Base-by-base conservation (phyloP, 2,113 vertebrate species). In the Indicator maculatus region DNA sequence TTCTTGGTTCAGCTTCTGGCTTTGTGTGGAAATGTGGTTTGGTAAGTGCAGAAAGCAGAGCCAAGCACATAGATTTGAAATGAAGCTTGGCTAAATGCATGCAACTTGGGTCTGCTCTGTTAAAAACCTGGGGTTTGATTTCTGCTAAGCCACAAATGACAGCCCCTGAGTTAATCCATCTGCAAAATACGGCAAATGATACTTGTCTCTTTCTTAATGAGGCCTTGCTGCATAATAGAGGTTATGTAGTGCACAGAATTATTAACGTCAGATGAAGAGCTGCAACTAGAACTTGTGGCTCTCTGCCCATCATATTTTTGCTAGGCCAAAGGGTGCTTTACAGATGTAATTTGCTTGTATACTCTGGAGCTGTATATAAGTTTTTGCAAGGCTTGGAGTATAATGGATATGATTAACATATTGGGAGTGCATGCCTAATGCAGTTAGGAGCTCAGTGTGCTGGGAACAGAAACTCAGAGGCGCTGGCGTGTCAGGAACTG, bases 141-240 rank as follows among this genome's bases (percentile, higher is more conserved):
- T 60, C 71, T 90, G n/a, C 71, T 79, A 78, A 50, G 88, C 65
- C 80, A 85, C 30, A 92, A 89, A 82, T 73, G 63, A 89, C 74
- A 93, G 55, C 55, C 86, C 55, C 84, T 87, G 84, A 92, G 71
- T 74, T 92, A 95, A 96, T 93, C 78, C 81, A 87, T 92, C 84
- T 88, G 87, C 75, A 94, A 94, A 96, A 94, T 85, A 93, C 70
- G 55, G 91, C 71, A 94, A 96, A 94, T 89, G 81, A 95, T 92
- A 94, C 77, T 96, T 96, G 78, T 92, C 78, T 91, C 71, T 93
- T 92, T 92, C 91, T 96, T 92, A 96, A 96, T 91, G 93, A 96
- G 89, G 67, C 89, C 91, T 91, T 92, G 81, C 84, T 92, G 89
- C 67, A 91, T 94, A 95, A 95, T 92, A 96, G 93, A 84, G 71